phyloP scores from a whole-genome alignment of 2,888 invertebrate genomes.

The Celastrina argiolus region DNA sequence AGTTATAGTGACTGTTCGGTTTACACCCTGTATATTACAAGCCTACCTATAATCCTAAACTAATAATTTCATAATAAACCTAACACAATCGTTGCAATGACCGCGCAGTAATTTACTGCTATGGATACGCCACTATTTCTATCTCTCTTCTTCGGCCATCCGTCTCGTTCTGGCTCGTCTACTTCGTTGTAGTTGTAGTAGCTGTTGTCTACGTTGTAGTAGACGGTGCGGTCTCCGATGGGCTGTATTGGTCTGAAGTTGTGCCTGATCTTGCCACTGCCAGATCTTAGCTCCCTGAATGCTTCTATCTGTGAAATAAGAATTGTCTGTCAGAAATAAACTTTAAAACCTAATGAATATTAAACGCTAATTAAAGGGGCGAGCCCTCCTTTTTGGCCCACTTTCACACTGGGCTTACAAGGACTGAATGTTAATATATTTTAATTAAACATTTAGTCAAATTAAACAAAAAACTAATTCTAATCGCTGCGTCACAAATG shows the following conservation, averaged over 20 bases:
- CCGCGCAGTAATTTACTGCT: constrained; percentile 20
- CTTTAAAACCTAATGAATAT: too few relatives aligned
- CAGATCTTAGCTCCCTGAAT: constrained; percentile 82
- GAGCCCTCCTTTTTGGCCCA: too few relatives aligned
- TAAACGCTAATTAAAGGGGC: too few relatives aligned
- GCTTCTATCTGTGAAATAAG: constrained; percentile 80
- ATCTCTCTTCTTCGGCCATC: constrained; percentile 42
- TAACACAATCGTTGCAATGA: background rate
- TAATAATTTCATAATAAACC: constrained; percentile 12
- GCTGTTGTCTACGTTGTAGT: constrained; percentile 74
- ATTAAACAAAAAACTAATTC: too few relatives aligned
- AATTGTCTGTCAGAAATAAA: too few relatives aligned
- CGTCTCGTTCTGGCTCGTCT: constrained; percentile 53
- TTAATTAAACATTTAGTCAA: too few relatives aligned
- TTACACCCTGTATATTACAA: background rate
- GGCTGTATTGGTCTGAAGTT: constrained; percentile 91
- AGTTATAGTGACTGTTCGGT: too few relatives aligned
- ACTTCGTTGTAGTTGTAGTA: constrained; percentile 67
- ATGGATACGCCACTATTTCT: constrained; percentile 36
- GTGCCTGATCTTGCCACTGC: constrained; percentile 83
- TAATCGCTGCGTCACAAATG: too few relatives aligned
- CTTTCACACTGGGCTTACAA: too few relatives aligned
- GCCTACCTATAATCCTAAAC: background rate
- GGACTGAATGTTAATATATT: too few relatives aligned
- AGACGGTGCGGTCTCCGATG: constrained; percentile 82